Base-by-base conservation (phyloP, 2,888 invertebrate species). In the Rutpela maculata region DNA sequence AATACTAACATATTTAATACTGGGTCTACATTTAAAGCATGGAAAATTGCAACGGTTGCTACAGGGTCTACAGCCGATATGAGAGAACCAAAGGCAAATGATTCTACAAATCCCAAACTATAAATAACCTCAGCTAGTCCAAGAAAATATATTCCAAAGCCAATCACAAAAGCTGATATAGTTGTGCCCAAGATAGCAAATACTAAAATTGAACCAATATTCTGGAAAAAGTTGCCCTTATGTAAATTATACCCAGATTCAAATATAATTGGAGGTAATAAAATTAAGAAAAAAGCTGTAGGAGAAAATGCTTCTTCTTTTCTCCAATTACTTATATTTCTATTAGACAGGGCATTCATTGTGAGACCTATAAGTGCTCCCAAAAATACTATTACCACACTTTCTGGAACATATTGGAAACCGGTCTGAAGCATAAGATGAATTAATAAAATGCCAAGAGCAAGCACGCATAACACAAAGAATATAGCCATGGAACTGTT, bases 31-130 rank as follows among this genome's bases (percentile, higher is more conserved):
- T 99, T 97, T 31, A 99, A 91, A 1, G 99, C 99, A 90, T 99
- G 98, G 88, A 99, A 99, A 83, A 99, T 99, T 11, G 99, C 99
- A 35, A 99, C 95, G 0, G 99, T 99, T 5, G 99, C 99, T 0
- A 99, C 99, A 0, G 99, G 99, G 91, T 99, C 99, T 5, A 99
- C 99, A 31, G 99, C 99, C 1, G 99, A 99, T 89, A 99, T 99
- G 78, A 98, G 91, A 0, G 99, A 98, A 9, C 99, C 99, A 91
- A 99, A 99, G 0, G 99, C 99, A 92, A 99, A 99, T 74, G 99
- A 98, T 90, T 99, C 98, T 9, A 98, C 96, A 90, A 99, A 97
- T 89, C 95, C 96, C 76, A 99, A 91, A 88, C 94, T 94, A 88
- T 98, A 99, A 0, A 98, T 98, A 10, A 97, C 96, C 86, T 96